phyloP scores from a whole-genome alignment of 1,140 invertebrate species.

The Drusus annulatus region DNA sequence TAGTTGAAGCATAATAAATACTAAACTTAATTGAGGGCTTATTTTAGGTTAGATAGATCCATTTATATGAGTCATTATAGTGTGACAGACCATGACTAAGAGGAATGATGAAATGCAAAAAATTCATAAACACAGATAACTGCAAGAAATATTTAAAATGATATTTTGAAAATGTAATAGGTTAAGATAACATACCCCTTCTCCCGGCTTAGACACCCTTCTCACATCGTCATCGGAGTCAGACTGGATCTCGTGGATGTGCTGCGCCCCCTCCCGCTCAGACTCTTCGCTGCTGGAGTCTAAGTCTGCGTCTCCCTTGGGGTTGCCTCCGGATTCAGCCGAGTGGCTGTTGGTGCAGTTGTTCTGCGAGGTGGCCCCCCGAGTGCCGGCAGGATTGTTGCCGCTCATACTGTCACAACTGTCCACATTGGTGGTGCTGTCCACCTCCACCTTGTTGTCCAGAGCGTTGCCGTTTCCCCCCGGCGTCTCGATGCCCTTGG shows the following conservation, averaged over 20 bases:
- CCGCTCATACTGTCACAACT: constrained; percentile 43
- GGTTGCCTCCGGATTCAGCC: constrained; percentile 42
- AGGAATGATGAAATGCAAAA: too few species aligned
- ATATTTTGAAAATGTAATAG: too few species aligned
- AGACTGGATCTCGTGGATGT: constrained; percentile 52
- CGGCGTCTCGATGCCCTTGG: neutral
- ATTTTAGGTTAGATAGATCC: too few species aligned
- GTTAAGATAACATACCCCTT: constrained; percentile 1
- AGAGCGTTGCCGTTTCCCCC: neutral
- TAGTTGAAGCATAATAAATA: neutral
- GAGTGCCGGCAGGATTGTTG: constrained; percentile 23
- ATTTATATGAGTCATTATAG: too few species aligned
- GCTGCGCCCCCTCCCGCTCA: neutral
- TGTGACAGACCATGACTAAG: too few species aligned
- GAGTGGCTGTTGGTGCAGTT: constrained; percentile 16
- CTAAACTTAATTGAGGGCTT: too few species aligned
- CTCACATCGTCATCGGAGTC: constrained; percentile 51
- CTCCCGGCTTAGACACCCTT: neutral
- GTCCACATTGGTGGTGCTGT: constrained; percentile 47
- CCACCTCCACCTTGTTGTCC: constrained; percentile 41
- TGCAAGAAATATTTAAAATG: too few species aligned
- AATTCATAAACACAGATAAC: too few species aligned
- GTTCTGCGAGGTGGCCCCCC: neutral
- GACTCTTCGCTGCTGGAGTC: constrained; percentile 47
- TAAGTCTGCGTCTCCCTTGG: constrained; percentile 38